phyloP scores from a whole-genome alignment of 2,888 invertebrate genomes.

The Nymphalis polychloros region DNA sequence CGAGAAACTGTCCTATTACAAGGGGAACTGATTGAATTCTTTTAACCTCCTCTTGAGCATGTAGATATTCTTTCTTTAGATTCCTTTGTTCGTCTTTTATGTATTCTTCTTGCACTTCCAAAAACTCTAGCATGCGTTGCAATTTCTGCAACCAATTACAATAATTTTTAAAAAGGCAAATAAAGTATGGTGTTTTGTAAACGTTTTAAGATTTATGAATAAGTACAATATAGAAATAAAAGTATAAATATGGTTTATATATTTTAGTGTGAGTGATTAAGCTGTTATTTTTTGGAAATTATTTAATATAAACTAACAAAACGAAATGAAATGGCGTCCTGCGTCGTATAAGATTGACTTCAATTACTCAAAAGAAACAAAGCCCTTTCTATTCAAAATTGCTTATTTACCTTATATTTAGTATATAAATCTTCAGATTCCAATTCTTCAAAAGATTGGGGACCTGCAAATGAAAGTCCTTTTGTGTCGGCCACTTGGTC shows the following conservation, averaged over 20 bases:
- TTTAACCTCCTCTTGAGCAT: constrained; percentile 99
- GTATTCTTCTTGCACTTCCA: constrained; percentile 99
- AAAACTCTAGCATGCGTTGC: constrained; percentile 96
- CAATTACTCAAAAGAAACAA: neutral
- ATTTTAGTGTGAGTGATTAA: too few relatives aligned
- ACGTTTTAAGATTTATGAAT: too few relatives aligned
- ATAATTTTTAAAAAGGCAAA: too few relatives aligned
- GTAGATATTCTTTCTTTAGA: constrained; percentile 98
- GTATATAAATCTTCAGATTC: constrained; percentile 97
- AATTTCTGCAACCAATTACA: constrained; percentile 85
- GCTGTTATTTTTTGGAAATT: too few relatives aligned
- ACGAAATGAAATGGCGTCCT: neutral
- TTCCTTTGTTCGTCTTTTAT: constrained; percentile 99
- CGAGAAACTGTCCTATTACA: constrained; percentile 99
- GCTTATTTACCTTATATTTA: constrained; percentile 90
- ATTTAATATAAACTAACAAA: neutral
- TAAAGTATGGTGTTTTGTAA: too few relatives aligned
- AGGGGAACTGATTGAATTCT: constrained; percentile 99
- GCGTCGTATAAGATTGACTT: too few relatives aligned
- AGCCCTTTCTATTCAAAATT: neutral
- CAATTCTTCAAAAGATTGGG: constrained; percentile 88
- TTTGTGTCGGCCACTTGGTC: constrained; percentile 84
- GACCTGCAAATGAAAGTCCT: constrained; percentile 84
- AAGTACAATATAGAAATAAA: too few relatives aligned
- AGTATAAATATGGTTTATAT: too few relatives aligned